Conservation (phyloP, 2,888 invertebrate species). For the Acrobasis repandana region DNA sequence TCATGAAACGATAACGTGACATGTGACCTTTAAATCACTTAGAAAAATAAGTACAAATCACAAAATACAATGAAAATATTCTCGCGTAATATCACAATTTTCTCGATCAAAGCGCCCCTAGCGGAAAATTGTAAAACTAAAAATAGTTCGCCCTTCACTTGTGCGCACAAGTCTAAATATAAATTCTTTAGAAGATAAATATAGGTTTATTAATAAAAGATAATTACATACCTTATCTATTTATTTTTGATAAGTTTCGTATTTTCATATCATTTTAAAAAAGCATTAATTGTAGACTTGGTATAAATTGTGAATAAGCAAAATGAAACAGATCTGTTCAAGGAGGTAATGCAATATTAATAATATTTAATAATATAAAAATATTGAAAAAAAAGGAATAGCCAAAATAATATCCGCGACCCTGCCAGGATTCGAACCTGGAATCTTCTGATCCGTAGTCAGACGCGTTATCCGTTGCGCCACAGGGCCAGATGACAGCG, state of each 20-base stretch:
- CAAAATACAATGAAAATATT: not conserved
- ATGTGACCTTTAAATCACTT: too few species aligned
- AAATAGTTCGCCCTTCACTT: not conserved
- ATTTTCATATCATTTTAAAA: too few species aligned
- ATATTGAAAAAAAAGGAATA: conserved; percentile 31
- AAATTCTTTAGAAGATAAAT: not conserved
- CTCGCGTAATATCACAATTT: not conserved
- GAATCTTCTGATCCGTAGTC: conserved; percentile 89
- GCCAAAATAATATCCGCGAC: conserved; percentile 55
- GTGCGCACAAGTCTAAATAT: not conserved
- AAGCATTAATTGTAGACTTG: too few species aligned
- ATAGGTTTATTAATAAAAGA: not conserved
- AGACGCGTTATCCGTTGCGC: conserved; percentile 88
- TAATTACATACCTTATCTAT: too few species aligned
- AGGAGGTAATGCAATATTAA: too few species aligned
- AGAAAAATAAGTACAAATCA: too few species aligned
- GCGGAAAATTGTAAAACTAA: not conserved
- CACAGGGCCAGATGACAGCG: conserved; percentile 70
- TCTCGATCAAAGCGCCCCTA: not conserved
- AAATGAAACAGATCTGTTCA: too few species aligned
- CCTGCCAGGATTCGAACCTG: conserved; percentile 86
- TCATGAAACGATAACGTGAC: too few species aligned
- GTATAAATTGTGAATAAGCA: too few species aligned
- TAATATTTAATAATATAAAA: conserved; percentile 6
- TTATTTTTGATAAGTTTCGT: too few species aligned